Evolutionary conservation across 2,113 vertebrate species (phyloP).

Genomic region (Brevimyrus niger): DNA sequence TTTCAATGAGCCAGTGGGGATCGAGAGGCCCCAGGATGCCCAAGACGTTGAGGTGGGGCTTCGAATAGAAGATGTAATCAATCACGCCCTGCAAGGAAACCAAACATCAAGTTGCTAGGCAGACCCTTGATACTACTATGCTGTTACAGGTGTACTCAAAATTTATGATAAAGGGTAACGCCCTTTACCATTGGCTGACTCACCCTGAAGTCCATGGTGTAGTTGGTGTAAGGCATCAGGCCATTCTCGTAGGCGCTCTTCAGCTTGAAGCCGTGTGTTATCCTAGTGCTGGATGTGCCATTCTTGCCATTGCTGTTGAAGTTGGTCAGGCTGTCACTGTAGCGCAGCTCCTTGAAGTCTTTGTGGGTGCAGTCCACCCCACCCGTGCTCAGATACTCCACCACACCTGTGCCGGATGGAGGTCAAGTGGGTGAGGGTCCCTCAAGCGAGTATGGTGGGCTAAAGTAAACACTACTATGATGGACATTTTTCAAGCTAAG

Average conservation of each 20-base stretch:
- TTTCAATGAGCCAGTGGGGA: slow-evolving; percentile 91
- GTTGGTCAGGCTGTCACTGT: slow-evolving; percentile 94
- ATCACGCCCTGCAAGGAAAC: slow-evolving; percentile 80
- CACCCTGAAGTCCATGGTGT: slow-evolving; percentile 96
- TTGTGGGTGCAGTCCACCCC: slow-evolving; percentile 97
- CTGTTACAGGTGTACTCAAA: not conserved
- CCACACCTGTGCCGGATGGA: slow-evolving; percentile 69
- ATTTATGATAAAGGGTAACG: not conserved
- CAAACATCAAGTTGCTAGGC: not conserved
- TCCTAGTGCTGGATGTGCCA: slow-evolving; percentile 83
- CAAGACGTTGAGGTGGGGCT: slow-evolving; percentile 93
- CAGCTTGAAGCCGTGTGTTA: slow-evolving; percentile 96
- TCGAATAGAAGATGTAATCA: slow-evolving; percentile 98
- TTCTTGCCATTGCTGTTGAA: slow-evolving; percentile 95
- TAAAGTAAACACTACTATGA: not conserved
- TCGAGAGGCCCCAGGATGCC: slow-evolving; percentile 94
- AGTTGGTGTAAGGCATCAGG: slow-evolving; percentile 98
- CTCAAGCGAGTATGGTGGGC: not conserved
- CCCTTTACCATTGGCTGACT: not conserved
- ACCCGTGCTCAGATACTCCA: slow-evolving; percentile 92
- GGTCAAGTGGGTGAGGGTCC: not conserved
- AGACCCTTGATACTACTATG: not conserved
- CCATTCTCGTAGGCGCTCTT: slow-evolving; percentile 95
- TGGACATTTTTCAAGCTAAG: not conserved
- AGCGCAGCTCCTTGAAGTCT: slow-evolving; percentile 95